Percentiles rank a stretch among this genome's conserved stretches.
These are phyloP conservation scores for Sisor rabdophorus DNA, from an alignment of 2,113 vertebrate species.

Conservation along the genomic window DNA sequence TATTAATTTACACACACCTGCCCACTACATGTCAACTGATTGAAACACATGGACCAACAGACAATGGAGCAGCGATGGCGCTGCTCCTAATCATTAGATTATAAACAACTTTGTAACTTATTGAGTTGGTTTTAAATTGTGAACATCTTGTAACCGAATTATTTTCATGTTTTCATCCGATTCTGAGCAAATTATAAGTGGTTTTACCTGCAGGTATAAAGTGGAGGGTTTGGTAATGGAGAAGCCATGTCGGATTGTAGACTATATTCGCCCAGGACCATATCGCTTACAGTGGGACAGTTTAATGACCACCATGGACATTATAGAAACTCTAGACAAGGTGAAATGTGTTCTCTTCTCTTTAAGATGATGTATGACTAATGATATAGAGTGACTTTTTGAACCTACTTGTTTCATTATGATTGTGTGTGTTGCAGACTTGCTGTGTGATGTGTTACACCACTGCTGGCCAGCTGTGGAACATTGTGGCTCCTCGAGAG, in stretches of 20 bases:
- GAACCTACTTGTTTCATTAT: neutral
- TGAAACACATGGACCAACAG: too few relatives aligned
- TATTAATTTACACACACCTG: too few relatives aligned
- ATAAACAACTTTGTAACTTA: too few relatives aligned
- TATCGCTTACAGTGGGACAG: slow-evolving; percentile 78
- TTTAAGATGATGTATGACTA: neutral
- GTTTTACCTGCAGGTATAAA: slow-evolving; percentile 73
- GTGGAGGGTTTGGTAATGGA: slow-evolving; percentile 75
- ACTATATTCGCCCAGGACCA: slow-evolving; percentile 79
- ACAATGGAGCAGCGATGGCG: too few relatives aligned
- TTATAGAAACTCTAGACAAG: slow-evolving; percentile 75
- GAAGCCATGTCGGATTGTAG: slow-evolving; percentile 66
- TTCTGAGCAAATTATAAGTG: too few relatives aligned
- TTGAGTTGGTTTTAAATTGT: too few relatives aligned
- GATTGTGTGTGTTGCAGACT: slow-evolving; percentile 57
- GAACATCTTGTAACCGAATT: too few relatives aligned
- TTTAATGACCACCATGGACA: slow-evolving; percentile 81
- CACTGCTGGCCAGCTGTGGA: slow-evolving; percentile 80
- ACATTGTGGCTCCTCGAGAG: slow-evolving; percentile 80
- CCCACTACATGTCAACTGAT: too few relatives aligned
- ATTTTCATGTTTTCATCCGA: too few relatives aligned
- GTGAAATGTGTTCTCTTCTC: slow-evolving; percentile 52
- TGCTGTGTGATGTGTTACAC: slow-evolving; percentile 82
- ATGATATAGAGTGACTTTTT: too few relatives aligned
- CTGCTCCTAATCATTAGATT: too few relatives aligned